Evolutionary conservation across 2,888 invertebrate species (phyloP).

Genomic region (Lordiphosa andalusiaca): DNA sequence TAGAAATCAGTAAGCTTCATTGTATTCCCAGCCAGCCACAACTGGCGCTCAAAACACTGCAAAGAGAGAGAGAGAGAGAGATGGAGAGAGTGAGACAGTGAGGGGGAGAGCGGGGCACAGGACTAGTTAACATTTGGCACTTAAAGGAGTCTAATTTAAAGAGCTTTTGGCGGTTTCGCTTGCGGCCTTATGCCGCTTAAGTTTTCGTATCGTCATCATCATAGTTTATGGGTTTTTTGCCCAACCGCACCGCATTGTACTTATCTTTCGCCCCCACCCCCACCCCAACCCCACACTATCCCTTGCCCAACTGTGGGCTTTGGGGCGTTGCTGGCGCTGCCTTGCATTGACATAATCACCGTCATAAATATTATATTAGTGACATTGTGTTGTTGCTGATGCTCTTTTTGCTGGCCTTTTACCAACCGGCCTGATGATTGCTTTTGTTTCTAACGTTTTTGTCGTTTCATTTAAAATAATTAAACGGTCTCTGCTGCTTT

Average conservation of each 20-base stretch:
- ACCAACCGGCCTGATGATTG: constrained; percentile 5
- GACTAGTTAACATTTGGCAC: neutral
- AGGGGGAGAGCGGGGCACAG: neutral
- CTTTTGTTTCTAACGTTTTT: constrained; percentile 5
- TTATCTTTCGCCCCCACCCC: constrained; percentile 4
- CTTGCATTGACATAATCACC: constrained; percentile 57
- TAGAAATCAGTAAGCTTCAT: constrained; percentile 59
- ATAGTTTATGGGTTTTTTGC: constrained; percentile 38
- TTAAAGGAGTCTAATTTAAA: constrained; percentile 5
- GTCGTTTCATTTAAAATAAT: constrained; percentile 20
- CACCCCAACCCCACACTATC: too few species aligned
- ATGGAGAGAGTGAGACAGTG: neutral
- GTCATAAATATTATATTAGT: constrained; percentile 64
- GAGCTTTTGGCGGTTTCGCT: constrained; percentile 5
- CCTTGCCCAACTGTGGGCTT: neutral
- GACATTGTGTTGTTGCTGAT: constrained; percentile 33
- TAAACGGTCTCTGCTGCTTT: constrained; percentile 2
- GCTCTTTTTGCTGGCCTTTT: constrained; percentile 18
- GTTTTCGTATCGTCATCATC: constrained; percentile 32
- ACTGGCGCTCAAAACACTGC: neutral
- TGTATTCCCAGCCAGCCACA: constrained; percentile 33
- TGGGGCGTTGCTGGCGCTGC: constrained; percentile 36
- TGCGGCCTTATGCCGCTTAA: constrained; percentile 13
- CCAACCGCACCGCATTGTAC: neutral
- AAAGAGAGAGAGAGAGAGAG: too few species aligned